Evolutionary conservation across 2,888 invertebrate species (phyloP), one percentile per base, ranked within the genome.

Genomic region (Sesia apiformis): DNA sequence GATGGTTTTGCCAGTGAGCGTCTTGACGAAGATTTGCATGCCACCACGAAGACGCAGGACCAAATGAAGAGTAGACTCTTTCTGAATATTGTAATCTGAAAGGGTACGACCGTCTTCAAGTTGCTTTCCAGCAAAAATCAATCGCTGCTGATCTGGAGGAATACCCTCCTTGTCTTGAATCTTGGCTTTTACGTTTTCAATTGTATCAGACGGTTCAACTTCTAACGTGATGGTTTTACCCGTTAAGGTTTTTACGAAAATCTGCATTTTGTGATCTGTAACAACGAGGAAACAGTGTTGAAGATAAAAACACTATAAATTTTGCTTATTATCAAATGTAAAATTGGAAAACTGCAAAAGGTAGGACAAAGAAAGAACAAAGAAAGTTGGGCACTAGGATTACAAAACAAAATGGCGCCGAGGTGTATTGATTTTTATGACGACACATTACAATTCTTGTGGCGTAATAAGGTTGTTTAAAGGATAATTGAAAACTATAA

Each of bases 331-430:
- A 51, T 54, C 51, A 52, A 55, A 58, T 23, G 6, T 56, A 40
- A 53, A 58, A 60, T 60, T 60, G 54, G 52, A 50, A 53, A 55
- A 56, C 4, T 23, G 49, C 3, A 57, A 46, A 58, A 57, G 57
- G 60, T 66, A 63, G 41, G 43, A 56, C 56, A 58, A 56, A 56
- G 57, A 55, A 70, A 71, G 78, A 80, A 84, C 81, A 83, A 84
- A 82, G 84, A 80, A 80, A 74, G 63, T 73, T 79, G 78, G 74
- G 67, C 76, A 74, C 63, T 70, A 38, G 2, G 42, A 23, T 46
- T 50, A n/a, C 52, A 40, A 4, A 50, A 82, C 84, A 86, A 86
- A 84, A 86, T 86, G 85, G 85, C 85, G 85, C 77, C 83, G 57
- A 39, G 46, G n/a, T n/a, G 23, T 46, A 23, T 23, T 23, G 23